A percentile compares a stretch with the other conserved stretches of the same genome.
Conservation (phyloP, 2,113 vertebrate species). For the Todiramphus saurophagus region DNA sequence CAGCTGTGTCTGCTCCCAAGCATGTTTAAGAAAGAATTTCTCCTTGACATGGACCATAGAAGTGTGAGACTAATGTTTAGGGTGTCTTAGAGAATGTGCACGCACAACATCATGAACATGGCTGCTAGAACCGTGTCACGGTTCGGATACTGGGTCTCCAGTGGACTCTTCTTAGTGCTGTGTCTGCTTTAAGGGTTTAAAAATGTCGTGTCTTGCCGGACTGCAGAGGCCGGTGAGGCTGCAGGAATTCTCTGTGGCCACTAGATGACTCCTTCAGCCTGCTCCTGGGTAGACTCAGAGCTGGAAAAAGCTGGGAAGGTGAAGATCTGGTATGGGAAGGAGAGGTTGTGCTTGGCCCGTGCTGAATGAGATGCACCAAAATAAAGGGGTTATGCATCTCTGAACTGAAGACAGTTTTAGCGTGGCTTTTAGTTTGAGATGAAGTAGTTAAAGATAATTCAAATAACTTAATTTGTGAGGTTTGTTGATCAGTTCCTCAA, state of each 20-base stretch:
- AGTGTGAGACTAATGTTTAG: neutral
- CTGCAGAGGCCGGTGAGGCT: neutral
- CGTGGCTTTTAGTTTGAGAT: neutral
- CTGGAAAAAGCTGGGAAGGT: neutral
- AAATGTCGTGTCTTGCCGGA: neutral
- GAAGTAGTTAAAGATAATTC: neutral
- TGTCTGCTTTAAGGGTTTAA: neutral
- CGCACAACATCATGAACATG: fast-evolving
- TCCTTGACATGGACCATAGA: neutral
- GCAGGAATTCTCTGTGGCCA: conserved; percentile 25
- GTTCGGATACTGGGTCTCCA: neutral
- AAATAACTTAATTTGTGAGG: neutral
- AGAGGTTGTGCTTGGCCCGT: fast-evolving
- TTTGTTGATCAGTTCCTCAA: neutral
- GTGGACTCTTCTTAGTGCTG: neutral
- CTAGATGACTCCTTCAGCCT: conserved; percentile 62
- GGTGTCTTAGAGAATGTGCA: fast-evolving
- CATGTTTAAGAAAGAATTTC: neutral
- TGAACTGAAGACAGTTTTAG: neutral
- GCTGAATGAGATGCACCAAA: neutral
- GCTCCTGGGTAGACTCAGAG: neutral
- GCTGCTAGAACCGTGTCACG: fast-evolving
- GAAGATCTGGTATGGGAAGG: neutral
- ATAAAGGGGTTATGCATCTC: fast-evolving
- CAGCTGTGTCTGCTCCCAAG: fast-evolving